Evolutionary conservation across 2,113 vertebrate species (phyloP).

Genomic region (Numenius arquata): DNA sequence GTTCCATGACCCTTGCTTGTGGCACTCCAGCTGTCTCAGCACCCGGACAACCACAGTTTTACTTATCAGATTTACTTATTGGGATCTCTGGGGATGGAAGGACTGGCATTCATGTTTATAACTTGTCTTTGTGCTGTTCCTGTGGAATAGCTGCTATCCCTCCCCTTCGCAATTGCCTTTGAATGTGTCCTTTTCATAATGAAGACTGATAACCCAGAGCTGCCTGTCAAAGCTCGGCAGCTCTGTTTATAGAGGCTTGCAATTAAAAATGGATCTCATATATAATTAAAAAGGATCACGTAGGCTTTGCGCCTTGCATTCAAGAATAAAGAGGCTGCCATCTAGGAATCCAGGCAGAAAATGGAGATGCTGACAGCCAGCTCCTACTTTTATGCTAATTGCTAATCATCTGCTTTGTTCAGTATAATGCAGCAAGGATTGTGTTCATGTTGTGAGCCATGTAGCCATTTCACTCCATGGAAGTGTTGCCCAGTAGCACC

Average conservation of each 20-base stretch:
- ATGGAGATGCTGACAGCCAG: conserved; percentile 61
- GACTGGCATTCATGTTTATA: neutral
- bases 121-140: conserved; percentile 24
- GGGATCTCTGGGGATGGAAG: neutral
- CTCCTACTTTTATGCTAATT: conserved; percentile 66
- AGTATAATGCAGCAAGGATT: neutral
- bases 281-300: conserved; percentile 71
- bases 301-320: conserved; percentile 54
- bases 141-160: neutral
- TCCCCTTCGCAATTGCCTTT: conserved; percentile 52
- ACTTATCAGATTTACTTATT: neutral
- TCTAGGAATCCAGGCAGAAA: conserved; percentile 69
- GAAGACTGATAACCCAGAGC: conserved; percentile 67
- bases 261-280: conserved; percentile 70
- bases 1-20: rapidly evolving
- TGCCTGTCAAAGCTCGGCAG: conserved; percentile 56
- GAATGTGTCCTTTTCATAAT: conserved; percentile 44
- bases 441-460: neutral
- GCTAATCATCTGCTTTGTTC: conserved; percentile 65
- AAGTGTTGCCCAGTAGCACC: neutral
- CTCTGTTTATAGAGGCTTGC: conserved; percentile 59
- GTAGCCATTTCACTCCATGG: neutral
- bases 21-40: neutral
- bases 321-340: conserved; percentile 64
- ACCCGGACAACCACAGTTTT: neutral